phyloP scores from a whole-genome alignment of 2,888 invertebrate species.

The Stramonita haemastoma region DNA sequence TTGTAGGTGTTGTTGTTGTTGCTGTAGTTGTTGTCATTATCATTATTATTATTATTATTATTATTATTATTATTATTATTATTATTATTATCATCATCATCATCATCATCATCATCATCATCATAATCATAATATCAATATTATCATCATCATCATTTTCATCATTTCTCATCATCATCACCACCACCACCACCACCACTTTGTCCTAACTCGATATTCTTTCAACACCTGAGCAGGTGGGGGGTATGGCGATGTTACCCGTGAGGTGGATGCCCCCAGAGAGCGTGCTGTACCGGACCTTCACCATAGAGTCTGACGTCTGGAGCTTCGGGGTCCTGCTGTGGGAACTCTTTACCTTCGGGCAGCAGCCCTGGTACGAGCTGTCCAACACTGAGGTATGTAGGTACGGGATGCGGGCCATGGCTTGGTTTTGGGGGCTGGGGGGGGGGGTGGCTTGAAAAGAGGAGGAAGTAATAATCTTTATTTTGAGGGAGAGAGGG shows the following conservation, averaged over 20 bases:
- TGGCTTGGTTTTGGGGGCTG: background rate
- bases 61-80: no score
- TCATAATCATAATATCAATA: no score
- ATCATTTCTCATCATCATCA: no score
- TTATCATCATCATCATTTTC: no score
- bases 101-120: no score
- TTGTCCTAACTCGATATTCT: background rate
- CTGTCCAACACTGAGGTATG: conserved; percentile 78
- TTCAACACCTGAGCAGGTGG: conserved; percentile 67
- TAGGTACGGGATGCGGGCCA: background rate
- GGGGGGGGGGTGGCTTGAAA: background rate
- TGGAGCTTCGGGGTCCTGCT: conserved; percentile 79
- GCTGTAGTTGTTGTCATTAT: no score
- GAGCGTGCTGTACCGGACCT: conserved; percentile 77
- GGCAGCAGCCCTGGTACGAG: conserved; percentile 79
- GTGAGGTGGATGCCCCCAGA: conserved; percentile 79
- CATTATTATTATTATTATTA: no score
- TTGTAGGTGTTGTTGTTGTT: no score
- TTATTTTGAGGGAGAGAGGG: no score
- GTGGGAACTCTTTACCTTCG: conserved; percentile 79
- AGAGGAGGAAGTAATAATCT: no score
- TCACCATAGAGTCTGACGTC: conserved; percentile 78
- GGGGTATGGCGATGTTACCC: conserved; percentile 77
- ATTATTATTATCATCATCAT: no score
- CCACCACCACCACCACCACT: background rate